These are phyloP conservation scores for Drosophila prolongata DNA, from an alignment of 2,888 invertebrate genomes.

Conservation along the genomic window DNA sequence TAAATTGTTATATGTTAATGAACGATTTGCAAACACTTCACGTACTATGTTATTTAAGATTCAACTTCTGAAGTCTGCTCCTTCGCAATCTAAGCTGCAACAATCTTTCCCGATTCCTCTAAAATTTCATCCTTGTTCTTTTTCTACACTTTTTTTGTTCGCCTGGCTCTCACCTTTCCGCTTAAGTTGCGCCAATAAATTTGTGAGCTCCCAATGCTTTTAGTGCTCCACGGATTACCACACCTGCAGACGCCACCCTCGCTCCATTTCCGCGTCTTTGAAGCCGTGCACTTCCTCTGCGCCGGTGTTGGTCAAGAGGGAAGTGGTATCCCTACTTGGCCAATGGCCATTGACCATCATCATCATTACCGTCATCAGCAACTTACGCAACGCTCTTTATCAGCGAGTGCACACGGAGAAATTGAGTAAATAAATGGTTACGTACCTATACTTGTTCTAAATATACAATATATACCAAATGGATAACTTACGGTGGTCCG, in stretches of 20 bases:
- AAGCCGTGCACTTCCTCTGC: constrained; percentile 33
- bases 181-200: constrained; percentile 50
- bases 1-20: not conserved
- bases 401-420: constrained; percentile 2
- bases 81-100: constrained; percentile 8
- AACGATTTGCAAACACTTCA: not conserved
- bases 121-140: not conserved
- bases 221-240: constrained; percentile 37
- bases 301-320: constrained; percentile 32
- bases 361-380: constrained; percentile 17
- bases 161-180: constrained; percentile 25
- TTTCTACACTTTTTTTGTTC: constrained; percentile 12
- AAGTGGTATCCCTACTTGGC: constrained; percentile 38
- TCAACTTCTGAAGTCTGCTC: constrained; percentile 5
- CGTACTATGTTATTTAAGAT: constrained; percentile 7
- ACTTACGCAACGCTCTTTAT: constrained; percentile 27
- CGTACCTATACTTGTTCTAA: too few species aligned
- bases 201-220: constrained; percentile 30
- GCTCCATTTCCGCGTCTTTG: constrained; percentile 31
- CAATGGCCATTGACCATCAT: constrained; percentile 41
- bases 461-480: too few species aligned
- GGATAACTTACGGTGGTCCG: too few species aligned
- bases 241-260: constrained; percentile 4
- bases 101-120: not conserved
- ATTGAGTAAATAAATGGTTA: too few species aligned